Conservation (phyloP, 2,888 invertebrate genomes). For the Stenolophus ochropezus region DNA sequence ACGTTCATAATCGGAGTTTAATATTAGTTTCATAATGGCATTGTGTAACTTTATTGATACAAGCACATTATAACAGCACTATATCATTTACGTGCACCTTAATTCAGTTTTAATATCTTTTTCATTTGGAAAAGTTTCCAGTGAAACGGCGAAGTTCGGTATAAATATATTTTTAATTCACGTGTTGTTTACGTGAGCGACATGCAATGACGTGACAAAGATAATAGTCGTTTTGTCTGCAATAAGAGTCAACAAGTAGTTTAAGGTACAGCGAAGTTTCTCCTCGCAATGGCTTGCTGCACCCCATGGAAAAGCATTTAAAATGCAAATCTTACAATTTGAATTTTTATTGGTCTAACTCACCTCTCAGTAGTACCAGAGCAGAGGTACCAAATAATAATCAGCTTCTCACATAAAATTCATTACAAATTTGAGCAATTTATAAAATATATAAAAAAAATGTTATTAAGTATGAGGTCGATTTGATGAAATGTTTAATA, state of each 20-base stretch:
- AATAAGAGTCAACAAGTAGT: conserved; percentile 13
- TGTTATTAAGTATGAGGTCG: no score
- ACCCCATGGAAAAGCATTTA: conserved; percentile 68
- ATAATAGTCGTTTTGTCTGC: conserved; percentile 1
- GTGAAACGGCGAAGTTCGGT: conserved; percentile 21
- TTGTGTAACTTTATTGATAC: background rate
- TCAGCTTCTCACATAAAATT: background rate
- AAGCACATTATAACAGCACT: background rate
- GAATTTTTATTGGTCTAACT: conserved; percentile 70
- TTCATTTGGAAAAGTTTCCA: conserved; percentile 11
- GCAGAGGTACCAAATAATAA: conserved; percentile 16
- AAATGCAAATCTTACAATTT: conserved; percentile 72
- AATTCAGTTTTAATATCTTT: conserved; percentile 21
- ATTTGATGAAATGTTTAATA: no score
- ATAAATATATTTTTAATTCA: conserved; percentile 16
- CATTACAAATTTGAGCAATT: background rate
- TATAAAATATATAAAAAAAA: no score
- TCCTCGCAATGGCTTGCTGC: background rate
- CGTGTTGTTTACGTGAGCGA: conserved; percentile 4
- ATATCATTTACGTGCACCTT: background rate
- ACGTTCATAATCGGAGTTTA: background rate
- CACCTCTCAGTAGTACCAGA: conserved; percentile 44
- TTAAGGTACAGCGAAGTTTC: background rate
- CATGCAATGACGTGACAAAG: background rate
- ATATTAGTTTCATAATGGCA: background rate